A percentile compares a stretch with the other conserved stretches of the same genome.
Conservation (phyloP, 2,113 vertebrate genomes). For the Antigone vipio region DNA sequence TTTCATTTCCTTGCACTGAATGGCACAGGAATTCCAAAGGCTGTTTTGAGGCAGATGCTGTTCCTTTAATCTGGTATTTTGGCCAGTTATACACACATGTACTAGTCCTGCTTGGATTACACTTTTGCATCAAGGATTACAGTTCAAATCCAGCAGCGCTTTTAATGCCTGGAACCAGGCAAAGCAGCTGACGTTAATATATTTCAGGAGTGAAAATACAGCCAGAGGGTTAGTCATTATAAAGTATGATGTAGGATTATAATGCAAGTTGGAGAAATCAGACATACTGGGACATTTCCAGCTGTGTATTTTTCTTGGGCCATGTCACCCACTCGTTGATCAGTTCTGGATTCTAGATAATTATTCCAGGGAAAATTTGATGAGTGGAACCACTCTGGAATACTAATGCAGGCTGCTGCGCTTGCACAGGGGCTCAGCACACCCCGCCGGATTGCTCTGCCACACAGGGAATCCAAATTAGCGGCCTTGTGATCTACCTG, state of each 20-base stretch:
- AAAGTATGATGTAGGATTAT: background rate
- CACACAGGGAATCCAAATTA: accelerated
- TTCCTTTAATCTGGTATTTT: constrained; percentile 26
- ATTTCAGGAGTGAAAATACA: background rate
- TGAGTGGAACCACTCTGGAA: accelerated
- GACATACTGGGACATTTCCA: background rate
- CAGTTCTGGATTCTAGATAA: background rate
- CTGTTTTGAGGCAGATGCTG: constrained; percentile 35
- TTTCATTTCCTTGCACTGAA: background rate
- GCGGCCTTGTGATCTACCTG: background rate
- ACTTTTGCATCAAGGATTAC: constrained; percentile 42
- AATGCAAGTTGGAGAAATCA: background rate
- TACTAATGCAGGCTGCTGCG: background rate
- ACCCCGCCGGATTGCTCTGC: background rate
- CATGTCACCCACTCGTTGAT: background rate
- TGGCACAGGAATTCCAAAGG: background rate
- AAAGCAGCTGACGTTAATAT: background rate
- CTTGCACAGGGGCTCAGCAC: background rate
- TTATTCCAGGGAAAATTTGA: background rate
- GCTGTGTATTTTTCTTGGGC: background rate
- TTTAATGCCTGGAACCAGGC: constrained; percentile 22
- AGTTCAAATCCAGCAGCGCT: constrained; percentile 40
- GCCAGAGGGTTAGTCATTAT: background rate
- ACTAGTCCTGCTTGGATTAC: constrained; percentile 52
- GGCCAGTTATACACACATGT: background rate